A percentile compares a stretch with the other conserved stretches of the same genome.
phyloP scores from a whole-genome alignment of 1,140 invertebrate species.

The Zaprionus camerounensis region DNA sequence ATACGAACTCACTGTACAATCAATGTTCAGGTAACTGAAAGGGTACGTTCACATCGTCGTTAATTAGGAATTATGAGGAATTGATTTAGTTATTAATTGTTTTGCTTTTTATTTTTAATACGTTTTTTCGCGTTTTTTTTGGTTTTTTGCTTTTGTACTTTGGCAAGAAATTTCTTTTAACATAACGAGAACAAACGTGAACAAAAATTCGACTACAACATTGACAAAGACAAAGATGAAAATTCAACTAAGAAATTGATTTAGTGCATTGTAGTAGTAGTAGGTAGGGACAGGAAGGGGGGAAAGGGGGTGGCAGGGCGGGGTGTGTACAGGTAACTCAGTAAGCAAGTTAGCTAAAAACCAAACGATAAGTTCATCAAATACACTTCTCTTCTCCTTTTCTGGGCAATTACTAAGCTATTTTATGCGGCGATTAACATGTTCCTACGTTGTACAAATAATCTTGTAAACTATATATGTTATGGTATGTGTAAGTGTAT shows the following conservation, averaged over 20 bases:
- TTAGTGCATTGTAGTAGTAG: slow-evolving; percentile 57
- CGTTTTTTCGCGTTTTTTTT: slow-evolving; percentile 59
- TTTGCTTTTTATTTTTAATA: slow-evolving; percentile 38
- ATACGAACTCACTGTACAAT: slow-evolving; percentile 34
- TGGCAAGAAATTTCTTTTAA: slow-evolving; percentile 75
- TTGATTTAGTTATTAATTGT: slow-evolving; percentile 67
- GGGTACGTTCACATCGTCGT: slow-evolving; percentile 48
- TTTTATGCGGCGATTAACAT: slow-evolving; percentile 79
- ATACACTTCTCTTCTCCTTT: not conserved
- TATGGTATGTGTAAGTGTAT: slow-evolving; percentile 38
- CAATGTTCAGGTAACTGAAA: slow-evolving; percentile 65
- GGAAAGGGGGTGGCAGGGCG: not conserved
- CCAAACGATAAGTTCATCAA: slow-evolving; percentile 37
- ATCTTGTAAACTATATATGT: slow-evolving; percentile 37
- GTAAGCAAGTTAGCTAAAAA: slow-evolving; percentile 75
- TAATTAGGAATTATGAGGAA: slow-evolving; percentile 76
- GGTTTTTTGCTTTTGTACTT: slow-evolving; percentile 66
- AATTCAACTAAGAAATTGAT: slow-evolving; percentile 81
- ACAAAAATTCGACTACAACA: slow-evolving; percentile 82
- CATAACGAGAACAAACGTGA: slow-evolving; percentile 82
- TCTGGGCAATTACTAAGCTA: slow-evolving; percentile 46
- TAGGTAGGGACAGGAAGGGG: not conserved
- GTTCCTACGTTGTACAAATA: slow-evolving; percentile 75
- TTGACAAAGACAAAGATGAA: slow-evolving; percentile 63
- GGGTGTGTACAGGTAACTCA: slow-evolving; percentile 69